phyloP scores from a whole-genome alignment of 1,140 invertebrate species.

The Pachyrhynchus sulphureomaculatus region DNA sequence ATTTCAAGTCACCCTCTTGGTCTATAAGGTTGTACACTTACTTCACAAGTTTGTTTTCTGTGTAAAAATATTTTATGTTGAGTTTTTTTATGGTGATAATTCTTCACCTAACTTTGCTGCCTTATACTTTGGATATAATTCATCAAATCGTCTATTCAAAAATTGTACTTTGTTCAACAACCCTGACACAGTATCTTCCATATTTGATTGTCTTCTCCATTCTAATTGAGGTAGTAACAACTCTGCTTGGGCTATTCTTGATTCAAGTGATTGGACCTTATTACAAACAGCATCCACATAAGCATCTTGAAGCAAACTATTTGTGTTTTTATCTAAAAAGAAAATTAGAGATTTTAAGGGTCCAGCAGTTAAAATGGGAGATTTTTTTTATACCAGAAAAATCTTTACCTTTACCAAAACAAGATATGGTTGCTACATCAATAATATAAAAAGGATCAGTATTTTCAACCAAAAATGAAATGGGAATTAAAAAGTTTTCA shows the following conservation, averaged over 20 bases:
- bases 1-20: too few relatives aligned
- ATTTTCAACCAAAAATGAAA: slow-evolving; percentile 43
- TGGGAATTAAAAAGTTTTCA: slow-evolving; percentile 42
- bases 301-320: slow-evolving; percentile 47
- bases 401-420: slow-evolving; percentile 29
- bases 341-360: slow-evolving; percentile 13
- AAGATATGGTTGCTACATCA: slow-evolving; percentile 39
- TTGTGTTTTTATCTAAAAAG: slow-evolving; percentile 36
- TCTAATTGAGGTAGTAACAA: slow-evolving; percentile 47
- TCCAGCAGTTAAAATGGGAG: slow-evolving; percentile 3
- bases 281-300: slow-evolving; percentile 49
- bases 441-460: slow-evolving; percentile 32
- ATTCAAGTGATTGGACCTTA: slow-evolving; percentile 46
- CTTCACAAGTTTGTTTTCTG: too few relatives aligned
- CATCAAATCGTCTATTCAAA: slow-evolving; percentile 47
- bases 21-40: too few relatives aligned
- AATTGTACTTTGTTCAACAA: slow-evolving; percentile 45
- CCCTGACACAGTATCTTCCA: slow-evolving; percentile 46
- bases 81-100: slow-evolving; percentile 1
- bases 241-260: slow-evolving; percentile 45
- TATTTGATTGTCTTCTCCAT: slow-evolving; percentile 44
- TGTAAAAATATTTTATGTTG: too few relatives aligned
- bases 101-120: neutral
- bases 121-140: slow-evolving; percentile 46
- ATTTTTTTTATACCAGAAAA: neutral